Evolutionary conservation across 1,140 invertebrate species (phyloP), one percentile per base, ranked within the genome.

Genomic region (Zaprionus tsacasi): DNA sequence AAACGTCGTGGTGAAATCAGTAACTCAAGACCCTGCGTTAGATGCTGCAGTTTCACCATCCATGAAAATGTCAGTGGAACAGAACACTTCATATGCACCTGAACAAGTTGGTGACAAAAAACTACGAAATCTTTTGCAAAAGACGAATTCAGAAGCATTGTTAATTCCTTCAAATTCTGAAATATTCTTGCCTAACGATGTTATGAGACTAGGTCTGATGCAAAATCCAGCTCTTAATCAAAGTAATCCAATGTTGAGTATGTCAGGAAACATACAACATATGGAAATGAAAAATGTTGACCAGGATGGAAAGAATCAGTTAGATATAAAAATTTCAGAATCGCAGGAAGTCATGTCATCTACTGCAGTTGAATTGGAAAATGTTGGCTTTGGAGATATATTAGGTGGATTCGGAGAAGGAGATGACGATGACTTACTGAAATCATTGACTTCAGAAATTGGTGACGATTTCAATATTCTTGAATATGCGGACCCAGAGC

Each of bases 391-490:
- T 50, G 95, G 94, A 80, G 96, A 96, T 91, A 96, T 97, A 91
- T 93, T 97, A 64, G 96, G 95, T 40, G 97, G 97, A 60, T 93
- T 97, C 33, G 96, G 95, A 5, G 96, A 97, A 33, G 97, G 97
- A 76, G 97, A 98, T 90, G 97, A 98, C 91, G 97, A 98, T 89
- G 94, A 98, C 70, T 93, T 98, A 13, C 94, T 96, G 93, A 95
- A 94, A 77, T 95, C 94, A 50, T 87, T 94, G 76, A 93, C 94
- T 94, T 97, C 96, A 36, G 96, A 97, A 94, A 97, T 98, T 94
- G 97, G 97, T 13, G 96, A 97, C 88, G 98, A 98, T 93, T 99
- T 99, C 93, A 99, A 99, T 92, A 98, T 99, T 82, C 92, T 99
- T 43, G 97, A 98, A 93, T 99, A 98, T 93, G 98, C 97, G 0